phyloP scores from a whole-genome alignment of 1,140 invertebrate species.

The Drosophila carrolli region DNA sequence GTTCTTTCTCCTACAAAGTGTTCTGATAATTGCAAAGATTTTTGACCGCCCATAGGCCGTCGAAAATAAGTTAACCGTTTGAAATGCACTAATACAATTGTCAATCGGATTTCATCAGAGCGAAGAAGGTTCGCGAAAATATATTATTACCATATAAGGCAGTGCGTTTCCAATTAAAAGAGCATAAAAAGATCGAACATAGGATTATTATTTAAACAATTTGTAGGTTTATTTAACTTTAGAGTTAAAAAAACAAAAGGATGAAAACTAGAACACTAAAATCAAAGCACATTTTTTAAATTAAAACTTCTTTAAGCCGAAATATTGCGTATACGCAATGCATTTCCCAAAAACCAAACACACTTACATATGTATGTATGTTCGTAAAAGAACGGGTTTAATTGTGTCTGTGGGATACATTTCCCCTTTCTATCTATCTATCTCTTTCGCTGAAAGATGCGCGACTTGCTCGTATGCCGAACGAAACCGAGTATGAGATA shows the following conservation, averaged over 20 bases:
- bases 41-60: slow-evolving; percentile 40
- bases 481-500: slow-evolving; percentile 5
- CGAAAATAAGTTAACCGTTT: slow-evolving; percentile 46
- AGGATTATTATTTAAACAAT: too few relatives aligned
- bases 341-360: slow-evolving; percentile 11
- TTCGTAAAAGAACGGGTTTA: background rate
- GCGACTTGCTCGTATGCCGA: background rate
- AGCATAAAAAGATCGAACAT: too few relatives aligned
- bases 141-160: slow-evolving; percentile 8
- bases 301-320: background rate
- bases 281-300: background rate
- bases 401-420: slow-evolving; percentile 22
- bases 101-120: slow-evolving; percentile 62
- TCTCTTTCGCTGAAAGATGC: slow-evolving; percentile 14
- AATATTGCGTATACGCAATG: slow-evolving; percentile 54
- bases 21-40: slow-evolving; percentile 54
- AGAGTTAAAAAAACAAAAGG: background rate
- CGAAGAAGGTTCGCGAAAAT: slow-evolving; percentile 45
- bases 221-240: background rate
- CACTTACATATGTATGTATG: too few relatives aligned
- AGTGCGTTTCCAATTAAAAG: background rate
- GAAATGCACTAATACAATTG: slow-evolving; percentile 60
- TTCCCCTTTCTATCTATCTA: slow-evolving; percentile 23
- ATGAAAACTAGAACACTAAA: background rate
- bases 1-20: background rate